Evolutionary conservation across 64 coral and sea anemone species (phyloP).

Genomic region (Acropora tenuis): DNA sequence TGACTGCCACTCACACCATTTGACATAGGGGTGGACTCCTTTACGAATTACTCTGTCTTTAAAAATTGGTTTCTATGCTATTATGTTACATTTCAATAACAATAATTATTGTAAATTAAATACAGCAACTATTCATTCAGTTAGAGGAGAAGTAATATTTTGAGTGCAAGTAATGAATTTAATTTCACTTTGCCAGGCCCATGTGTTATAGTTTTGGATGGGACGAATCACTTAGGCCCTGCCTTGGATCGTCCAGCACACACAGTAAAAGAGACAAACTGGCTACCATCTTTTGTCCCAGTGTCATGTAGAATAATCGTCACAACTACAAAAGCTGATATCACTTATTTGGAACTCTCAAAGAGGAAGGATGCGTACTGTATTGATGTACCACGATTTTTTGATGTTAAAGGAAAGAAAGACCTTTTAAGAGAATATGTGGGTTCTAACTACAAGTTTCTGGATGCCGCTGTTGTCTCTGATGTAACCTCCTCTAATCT

Average conservation of each 20-base stretch:
- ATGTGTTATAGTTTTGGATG: conserved; percentile 88
- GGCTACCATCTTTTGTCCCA: conserved; percentile 78
- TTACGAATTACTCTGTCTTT: too few relatives aligned
- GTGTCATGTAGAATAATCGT: conserved; percentile 81
- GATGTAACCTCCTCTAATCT: conserved; percentile 75
- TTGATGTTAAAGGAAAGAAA: conserved; percentile 69
- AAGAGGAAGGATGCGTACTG: conserved; percentile 71
- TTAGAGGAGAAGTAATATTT: too few relatives aligned
- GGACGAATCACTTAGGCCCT: conserved; percentile 66
- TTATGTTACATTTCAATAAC: too few relatives aligned
- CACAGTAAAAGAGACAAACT: conserved; percentile 79
- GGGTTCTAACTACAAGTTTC: conserved; percentile 69
- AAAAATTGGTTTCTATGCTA: too few relatives aligned
- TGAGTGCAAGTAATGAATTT: not conserved
- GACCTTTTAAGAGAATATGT: conserved; percentile 76
- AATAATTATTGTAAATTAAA: too few relatives aligned
- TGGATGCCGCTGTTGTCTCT: conserved; percentile 38
- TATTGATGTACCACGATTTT: conserved; percentile 63
- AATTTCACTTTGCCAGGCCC: conserved; percentile 57
- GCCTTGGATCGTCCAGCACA: conserved; percentile 66
- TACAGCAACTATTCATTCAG: too few relatives aligned
- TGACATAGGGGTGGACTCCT: too few relatives aligned
- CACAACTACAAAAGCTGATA: conserved; percentile 85
- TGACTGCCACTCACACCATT: too few relatives aligned
- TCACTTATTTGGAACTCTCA: conserved; percentile 73